Conservation (phyloP, 1,140 invertebrate genomes). For the Heterodera carotae region DNA sequence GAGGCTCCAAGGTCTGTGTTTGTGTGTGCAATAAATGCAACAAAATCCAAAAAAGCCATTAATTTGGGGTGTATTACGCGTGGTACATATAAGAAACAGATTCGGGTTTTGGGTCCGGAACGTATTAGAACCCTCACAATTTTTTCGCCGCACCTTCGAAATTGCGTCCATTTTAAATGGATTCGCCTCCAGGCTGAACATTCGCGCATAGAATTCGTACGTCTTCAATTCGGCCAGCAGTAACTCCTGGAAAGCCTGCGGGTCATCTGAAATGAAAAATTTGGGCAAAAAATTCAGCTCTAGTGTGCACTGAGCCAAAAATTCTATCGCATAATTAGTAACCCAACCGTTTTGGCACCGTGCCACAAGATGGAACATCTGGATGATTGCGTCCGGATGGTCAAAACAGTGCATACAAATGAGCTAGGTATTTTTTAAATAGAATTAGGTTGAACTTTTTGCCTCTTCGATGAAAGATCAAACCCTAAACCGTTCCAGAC, state of each 20-base stretch:
- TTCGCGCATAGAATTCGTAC: slow-evolving; percentile 8
- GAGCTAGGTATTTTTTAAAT: background rate
- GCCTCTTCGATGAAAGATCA: background rate
- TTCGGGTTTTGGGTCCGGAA: too few relatives aligned
- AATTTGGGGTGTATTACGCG: background rate
- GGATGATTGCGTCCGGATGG: background rate
- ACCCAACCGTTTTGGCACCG: slow-evolving; percentile 10
- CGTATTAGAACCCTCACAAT: too few relatives aligned
- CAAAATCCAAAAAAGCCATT: too few relatives aligned
- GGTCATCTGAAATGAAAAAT: slow-evolving; percentile 15
- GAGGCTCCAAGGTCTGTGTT: slow-evolving; percentile 19
- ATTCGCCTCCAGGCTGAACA: background rate
- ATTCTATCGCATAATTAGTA: background rate
- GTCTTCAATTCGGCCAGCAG: background rate
- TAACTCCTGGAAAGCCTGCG: slow-evolving; percentile 8
- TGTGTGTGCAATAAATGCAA: background rate
- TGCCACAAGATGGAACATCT: background rate
- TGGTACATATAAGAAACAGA: too few relatives aligned
- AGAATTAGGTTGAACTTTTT: background rate
- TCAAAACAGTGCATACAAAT: background rate
- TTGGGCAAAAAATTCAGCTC: background rate
- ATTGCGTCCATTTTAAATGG: slow-evolving; percentile 6
- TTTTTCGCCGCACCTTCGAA: background rate
- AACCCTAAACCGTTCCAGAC: too few relatives aligned
- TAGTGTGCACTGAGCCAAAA: background rate